Base-by-base conservation (phyloP, 2,113 vertebrate species). In the Oxyura jamaicensis region DNA sequence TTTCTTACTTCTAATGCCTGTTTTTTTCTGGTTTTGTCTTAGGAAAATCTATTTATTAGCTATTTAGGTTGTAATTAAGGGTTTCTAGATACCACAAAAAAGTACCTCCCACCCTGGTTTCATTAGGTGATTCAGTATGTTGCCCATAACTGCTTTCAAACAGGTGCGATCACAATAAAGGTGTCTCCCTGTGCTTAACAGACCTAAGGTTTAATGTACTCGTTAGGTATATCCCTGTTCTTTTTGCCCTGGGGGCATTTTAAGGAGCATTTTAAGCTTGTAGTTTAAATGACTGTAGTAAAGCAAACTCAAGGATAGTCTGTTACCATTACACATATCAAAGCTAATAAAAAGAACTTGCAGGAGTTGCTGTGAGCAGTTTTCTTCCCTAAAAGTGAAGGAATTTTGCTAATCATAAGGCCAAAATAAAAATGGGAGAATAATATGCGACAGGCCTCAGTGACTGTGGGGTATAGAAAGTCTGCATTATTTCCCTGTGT, bases 121-220 rank as follows among this genome's bases (percentile, higher is more conserved):
- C 69, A 84, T 83, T 18, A 81, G 66, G 31, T 53, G n/a, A 29
- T 93, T 83, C 59, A 56, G 44, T 68, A 33, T 1, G 3, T 44
- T 86, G 78, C 86, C 73, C 31, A 0, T 44, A 91, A 71, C 56
- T 72, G 91, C 86, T 94, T 90, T 95, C 71, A 84, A 65, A 56
- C 2, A 0, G 75, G 41, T 86, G 59, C 72, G 75, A 39, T 86
- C 10, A 13, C 68, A 91, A 60, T n/a, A 83, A 78, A 55, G 44
- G 41, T 62, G 59, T 44, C 74, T 95, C 76, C 52, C 18, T 66
- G 39, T 73, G 95, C 79, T 85, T 90, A 83, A 85, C 12, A 88
- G 85, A 22, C 44, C 53, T 96, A 76, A 94, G 67, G 67, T 42
- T 80, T 94, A 93, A 91, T 90, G 80, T 18, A 73, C 63, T 88